Base-by-base conservation (phyloP, 2,888 invertebrate species). In the Lymantria monacha region DNA sequence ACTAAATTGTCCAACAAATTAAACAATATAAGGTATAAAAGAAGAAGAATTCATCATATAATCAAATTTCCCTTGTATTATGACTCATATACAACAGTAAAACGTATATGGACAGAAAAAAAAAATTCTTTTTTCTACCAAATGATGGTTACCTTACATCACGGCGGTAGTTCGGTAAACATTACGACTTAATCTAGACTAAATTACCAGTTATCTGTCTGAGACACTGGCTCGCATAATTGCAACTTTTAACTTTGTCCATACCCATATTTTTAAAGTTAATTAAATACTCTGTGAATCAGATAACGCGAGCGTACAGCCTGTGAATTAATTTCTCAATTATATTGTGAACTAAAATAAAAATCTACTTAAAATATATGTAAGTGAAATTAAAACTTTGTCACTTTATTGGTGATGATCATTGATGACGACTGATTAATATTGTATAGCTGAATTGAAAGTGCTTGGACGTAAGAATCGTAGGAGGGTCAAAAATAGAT, bases 131-230 rank as follows among this genome's bases (percentile, higher is more conserved):
- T 50, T 30, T 50, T 13, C 36, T 13, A 10, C 7, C 46, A 49
- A 46, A 49, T 51, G 46, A 50, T 73, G 63, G 73, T 56, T 61
- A 70, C 65, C 57, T 43, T 43, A 67, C 57, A 60, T 54, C 68
- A 49, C 71, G 58, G 70, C 64, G 72, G 77, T 74, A 76, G 76
- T 73, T 73, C 74, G 64, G 74, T 74, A 69, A 79, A 74, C 77
- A 81, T 83, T 81, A 85, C 79, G 76, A 77, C 81, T 81, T 85
- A 87, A 85, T 86, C 86, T 83, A 66, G 57, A 64, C 71, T 78
- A 79, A 83, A 85, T 85, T 82, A 76, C 76, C 75, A 70, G 78
- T 76, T 84, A 81, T 80, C 81, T 78, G 67, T 70, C 69, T 66
- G 65, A 67, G 61, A 70, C 74, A 76, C 60, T 59, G 74, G 67